Evolutionary conservation across 1,140 invertebrate genomes (phyloP), one percentile per base, ranked within the genome.

Genomic region (Drosophila serrata): DNA sequence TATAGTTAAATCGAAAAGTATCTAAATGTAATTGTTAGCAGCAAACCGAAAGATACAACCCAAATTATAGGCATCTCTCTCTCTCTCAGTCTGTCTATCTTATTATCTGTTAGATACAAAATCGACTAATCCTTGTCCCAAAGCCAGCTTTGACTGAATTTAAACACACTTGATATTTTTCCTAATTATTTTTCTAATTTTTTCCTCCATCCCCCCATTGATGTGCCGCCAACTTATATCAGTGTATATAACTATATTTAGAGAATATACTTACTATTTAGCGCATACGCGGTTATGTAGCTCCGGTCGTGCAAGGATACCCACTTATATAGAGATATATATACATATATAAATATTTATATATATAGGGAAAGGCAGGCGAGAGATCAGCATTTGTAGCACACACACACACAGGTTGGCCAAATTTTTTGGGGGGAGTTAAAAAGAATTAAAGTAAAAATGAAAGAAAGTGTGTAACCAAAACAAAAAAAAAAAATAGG

Each of bases 391-490:
- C 79, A 81, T 80, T 81, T 75, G 59, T 75, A 73, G 76, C 59
- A 79, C 76, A 40, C 37, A 39, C n/a, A 42, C n/a, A 42, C 42
- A 79, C 76, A 79, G 79, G 60, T 78, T 81, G 79, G 79, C 79
- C 79, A 82, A 82, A 82, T 82, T 82, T 81, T 81, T 81, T 61
- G 51, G 60, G 45, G 2, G 15, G n/a, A n/a, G n/a, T n/a, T n/a
- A 15, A 15, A 8, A 6, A 45, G 22, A 45, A 22, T 5, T 45
- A 55, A 62, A 35, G 22, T 46, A 55, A 17, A 9, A 75, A 31
- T 37, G 24, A 33, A 45, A 45, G 49, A 46, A 57, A 64, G 48
- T 31, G 49, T 35, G 35, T 68, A 57, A 31, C 49, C 49, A 8
- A 15, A 7, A 29, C n/a, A 55, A n/a, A 17, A 17, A 49, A 31